Base-by-base conservation (phyloP, 2,113 vertebrate genomes). In the Zeus faber region DNA sequence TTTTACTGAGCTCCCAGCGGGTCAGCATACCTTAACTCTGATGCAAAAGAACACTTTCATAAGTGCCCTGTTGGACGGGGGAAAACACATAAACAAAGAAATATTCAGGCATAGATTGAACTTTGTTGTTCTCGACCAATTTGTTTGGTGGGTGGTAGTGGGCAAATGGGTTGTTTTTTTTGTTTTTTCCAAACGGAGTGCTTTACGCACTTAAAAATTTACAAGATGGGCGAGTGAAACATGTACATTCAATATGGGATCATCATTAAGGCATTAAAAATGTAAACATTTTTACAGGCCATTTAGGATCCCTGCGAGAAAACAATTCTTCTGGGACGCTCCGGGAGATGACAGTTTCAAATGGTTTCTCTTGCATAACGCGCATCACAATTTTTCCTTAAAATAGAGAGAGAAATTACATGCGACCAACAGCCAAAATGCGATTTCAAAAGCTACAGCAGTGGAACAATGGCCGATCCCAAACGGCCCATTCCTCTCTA, bases 201-300 rank as follows among this genome's bases (percentile, higher is more conserved):
- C 70, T 86, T 84, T 83, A 78, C 47, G 67, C 71, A 58, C 45
- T 74, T 80, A 69, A 87, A 84, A 58, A 88, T 89, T 80, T 73
- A 87, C 70, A 69, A 75, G 76, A 67, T 56, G 73, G 62, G 48
- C 72, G 82, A 81, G 81, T 76, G 70, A 78, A 72, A 67, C 81
- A 77, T 84, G 74, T 77, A 82, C 74, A 73, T 72, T 59, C 40
- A 80, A 81, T 51, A 65, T 51, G 49, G 77, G 81, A 81, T 89
- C 78, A 86, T 88, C 77, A 83, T 85, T 87, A 87, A 78, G 70
- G 31, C 77, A 88, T 90, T 82, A 87, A 87, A 89, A 86, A 87
- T 89, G 85, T 79, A 87, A 72, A 83, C 66, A 70, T 74, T 83
- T 84, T 54, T 39, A 63, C 58, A 74, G 74, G 75, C 70, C 74